Conservation (phyloP, 2,113 vertebrate genomes). For the Xenopus laevis region DNA sequence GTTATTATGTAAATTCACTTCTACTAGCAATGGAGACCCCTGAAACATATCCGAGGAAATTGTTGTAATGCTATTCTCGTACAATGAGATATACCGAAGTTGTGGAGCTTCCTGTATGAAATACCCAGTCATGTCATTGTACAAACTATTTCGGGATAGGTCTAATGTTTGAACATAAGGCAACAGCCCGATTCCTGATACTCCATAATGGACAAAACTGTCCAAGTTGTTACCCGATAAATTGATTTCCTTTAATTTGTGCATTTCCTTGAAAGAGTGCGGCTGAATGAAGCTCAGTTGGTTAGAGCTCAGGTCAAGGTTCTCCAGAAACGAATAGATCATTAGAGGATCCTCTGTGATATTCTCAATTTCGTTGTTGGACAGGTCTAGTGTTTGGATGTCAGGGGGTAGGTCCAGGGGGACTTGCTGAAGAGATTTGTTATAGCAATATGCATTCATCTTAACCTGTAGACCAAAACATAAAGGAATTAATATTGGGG, state of each 20-base stretch:
- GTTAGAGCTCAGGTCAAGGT: slow-evolving; percentile 79
- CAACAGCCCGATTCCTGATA: slow-evolving; percentile 64
- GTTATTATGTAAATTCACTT: slow-evolving; percentile 84
- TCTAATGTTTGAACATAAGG: slow-evolving; percentile 72
- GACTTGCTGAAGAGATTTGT: slow-evolving; percentile 66
- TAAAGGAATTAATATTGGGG: background rate
- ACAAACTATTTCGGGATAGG: slow-evolving; percentile 83
- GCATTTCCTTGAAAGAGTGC: slow-evolving; percentile 72
- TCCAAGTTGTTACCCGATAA: slow-evolving; percentile 79
- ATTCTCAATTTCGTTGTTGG: slow-evolving; percentile 77
- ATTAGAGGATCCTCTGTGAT: slow-evolving; percentile 66
- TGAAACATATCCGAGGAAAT: slow-evolving; percentile 71
- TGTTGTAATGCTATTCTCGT: slow-evolving; percentile 84
- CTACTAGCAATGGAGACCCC: slow-evolving; percentile 62
- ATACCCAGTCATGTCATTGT: slow-evolving; percentile 73
- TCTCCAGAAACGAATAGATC: slow-evolving; percentile 62
- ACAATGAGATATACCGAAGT: slow-evolving; percentile 74
- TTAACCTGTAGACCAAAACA: slow-evolving; percentile 64
- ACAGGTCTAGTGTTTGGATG: slow-evolving; percentile 78
- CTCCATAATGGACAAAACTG: slow-evolving; percentile 59
- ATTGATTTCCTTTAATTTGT: slow-evolving; percentile 73
- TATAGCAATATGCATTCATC: slow-evolving; percentile 71
- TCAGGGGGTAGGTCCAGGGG: slow-evolving; percentile 63
- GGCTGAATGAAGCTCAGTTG: slow-evolving; percentile 79
- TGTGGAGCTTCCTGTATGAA: slow-evolving; percentile 74